Percentiles rank a stretch among this genome's conserved stretches.
Conservation (phyloP, 1,140 invertebrate species). For the Phortica variegata region DNA sequence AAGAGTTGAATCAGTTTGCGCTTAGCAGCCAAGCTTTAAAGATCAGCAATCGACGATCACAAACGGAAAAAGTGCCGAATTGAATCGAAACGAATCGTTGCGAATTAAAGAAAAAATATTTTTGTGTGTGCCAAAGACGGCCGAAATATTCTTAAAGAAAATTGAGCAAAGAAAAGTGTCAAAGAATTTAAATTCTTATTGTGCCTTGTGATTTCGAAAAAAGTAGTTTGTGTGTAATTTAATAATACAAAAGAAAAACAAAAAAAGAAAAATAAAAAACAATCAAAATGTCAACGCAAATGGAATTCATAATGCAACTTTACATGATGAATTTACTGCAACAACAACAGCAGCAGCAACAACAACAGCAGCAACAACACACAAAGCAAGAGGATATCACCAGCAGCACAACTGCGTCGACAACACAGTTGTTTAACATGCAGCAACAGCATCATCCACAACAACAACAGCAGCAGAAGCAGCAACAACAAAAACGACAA, state of each 20-base stretch:
- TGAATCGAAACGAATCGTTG: conserved; percentile 16
- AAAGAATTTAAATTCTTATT: conserved; percentile 21
- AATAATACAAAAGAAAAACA: conserved; percentile 1
- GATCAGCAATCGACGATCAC: conserved; percentile 26
- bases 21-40: conserved; percentile 48
- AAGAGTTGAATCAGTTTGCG: conserved; percentile 57
- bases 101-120: conserved; percentile 1
- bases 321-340: conserved; percentile 55
- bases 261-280: conserved; percentile 15
- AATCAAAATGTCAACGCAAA: conserved; percentile 48
- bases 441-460: conserved; percentile 18
- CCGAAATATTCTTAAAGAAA: conserved; percentile 17
- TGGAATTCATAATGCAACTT: conserved; percentile 54
- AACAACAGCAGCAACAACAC: conserved; percentile 25
- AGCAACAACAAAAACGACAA: conserved; percentile 23
- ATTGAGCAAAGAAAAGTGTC: conserved; percentile 17
- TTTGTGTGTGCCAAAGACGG: conserved; percentile 15
- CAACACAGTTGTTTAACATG: conserved; percentile 1
- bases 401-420: conserved; percentile 38
- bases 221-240: conserved; percentile 7
- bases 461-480: conserved; percentile 13
- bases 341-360: conserved; percentile 43
- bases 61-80: conserved; percentile 23
- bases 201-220: conserved; percentile 25
- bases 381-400: conserved; percentile 45